Evolutionary conservation across 2,888 invertebrate species (phyloP).

Genomic region (Galerucella calmariensis): DNA sequence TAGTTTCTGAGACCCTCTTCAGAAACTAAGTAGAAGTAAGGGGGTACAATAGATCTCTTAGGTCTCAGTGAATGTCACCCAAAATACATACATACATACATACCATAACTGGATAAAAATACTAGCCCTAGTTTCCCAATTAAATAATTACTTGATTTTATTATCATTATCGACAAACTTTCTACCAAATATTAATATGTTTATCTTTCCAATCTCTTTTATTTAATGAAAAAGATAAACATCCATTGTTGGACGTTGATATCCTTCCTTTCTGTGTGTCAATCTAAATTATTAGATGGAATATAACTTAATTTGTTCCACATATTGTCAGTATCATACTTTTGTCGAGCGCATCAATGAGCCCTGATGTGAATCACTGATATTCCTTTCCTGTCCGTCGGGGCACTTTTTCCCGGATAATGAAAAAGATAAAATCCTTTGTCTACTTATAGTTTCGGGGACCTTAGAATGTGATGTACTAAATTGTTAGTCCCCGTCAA

Average conservation of each 20-base stretch:
- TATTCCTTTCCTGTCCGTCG: constrained; percentile 17
- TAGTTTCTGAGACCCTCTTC: too few species aligned
- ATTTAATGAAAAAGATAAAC: constrained; percentile 14
- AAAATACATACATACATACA: too few species aligned
- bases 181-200: not conserved
- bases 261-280: not conserved
- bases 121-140: too few species aligned
- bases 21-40: too few species aligned
- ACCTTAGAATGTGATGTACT: constrained; percentile 20
- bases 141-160: not conserved
- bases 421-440: constrained; percentile 36
- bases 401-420: constrained; percentile 26
- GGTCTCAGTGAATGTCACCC: too few species aligned
- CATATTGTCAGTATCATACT: constrained; percentile 21
- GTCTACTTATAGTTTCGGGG: constrained; percentile 8
- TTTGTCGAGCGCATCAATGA: constrained; percentile 15
- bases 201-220: not conserved
- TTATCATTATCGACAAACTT: not conserved
- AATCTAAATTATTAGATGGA: constrained; percentile 7
- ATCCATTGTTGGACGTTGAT: not conserved
- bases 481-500: constrained; percentile 25
- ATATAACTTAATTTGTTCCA: constrained; percentile 13
- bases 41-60: too few species aligned
- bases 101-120: too few species aligned
- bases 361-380: constrained; percentile 29